These are phyloP conservation scores for Euwallacea fornicatus DNA, from an alignment of 1,140 invertebrate genomes.

Conservation along the genomic window DNA sequence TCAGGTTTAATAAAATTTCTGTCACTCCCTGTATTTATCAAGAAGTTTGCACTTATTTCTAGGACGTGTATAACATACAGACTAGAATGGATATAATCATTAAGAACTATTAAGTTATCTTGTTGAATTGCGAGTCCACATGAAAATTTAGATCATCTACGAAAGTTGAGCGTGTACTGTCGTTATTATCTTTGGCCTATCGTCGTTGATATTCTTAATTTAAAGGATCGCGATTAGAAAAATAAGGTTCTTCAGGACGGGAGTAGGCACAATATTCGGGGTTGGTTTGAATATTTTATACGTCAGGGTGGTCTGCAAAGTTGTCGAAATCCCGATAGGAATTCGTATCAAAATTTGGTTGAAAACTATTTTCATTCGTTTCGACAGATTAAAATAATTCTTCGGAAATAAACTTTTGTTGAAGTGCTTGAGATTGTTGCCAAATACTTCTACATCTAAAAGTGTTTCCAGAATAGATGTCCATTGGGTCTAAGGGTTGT, in stretches of 20 bases:
- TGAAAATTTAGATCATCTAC: constrained; percentile 4
- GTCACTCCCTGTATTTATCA: constrained; percentile 36
- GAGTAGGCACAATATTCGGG: no score
- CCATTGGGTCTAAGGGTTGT: constrained; percentile 2
- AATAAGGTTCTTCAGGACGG: neutral
- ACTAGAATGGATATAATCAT: constrained; percentile 10
- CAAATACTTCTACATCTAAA: neutral
- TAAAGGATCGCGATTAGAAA: neutral
- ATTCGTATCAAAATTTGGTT: neutral
- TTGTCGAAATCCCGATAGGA: neutral
- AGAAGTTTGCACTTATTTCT: constrained; percentile 34
- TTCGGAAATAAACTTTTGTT: neutral
- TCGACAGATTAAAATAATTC: neutral
- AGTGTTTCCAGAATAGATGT: constrained; percentile 2
- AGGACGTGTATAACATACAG: constrained; percentile 1
- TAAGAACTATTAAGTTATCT: constrained; percentile 4
- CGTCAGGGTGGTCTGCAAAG: neutral
- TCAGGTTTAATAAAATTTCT: constrained; percentile 32
- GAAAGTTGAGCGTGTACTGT: neutral
- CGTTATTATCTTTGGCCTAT: neutral
- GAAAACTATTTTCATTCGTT: neutral
- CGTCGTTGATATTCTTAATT: neutral
- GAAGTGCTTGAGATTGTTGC: neutral
- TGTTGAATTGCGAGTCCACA: neutral
- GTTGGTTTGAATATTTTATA: no score